Base-by-base conservation (phyloP, 2,113 vertebrate species). In the Anoura caudifer region DNA sequence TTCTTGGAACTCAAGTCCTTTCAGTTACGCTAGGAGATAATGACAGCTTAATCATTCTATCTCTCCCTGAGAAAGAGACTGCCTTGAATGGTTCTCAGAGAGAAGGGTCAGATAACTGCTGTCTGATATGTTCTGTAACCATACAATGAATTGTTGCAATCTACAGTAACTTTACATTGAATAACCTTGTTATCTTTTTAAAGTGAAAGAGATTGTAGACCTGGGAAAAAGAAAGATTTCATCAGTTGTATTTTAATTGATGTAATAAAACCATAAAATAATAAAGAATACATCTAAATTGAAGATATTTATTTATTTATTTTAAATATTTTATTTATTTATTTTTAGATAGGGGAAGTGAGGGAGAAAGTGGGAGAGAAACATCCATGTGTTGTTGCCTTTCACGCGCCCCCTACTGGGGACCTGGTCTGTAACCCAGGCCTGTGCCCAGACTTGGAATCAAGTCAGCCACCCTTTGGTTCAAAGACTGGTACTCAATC, bases 251-350 rank as follows among this genome's bases (percentile, higher is more conserved):
- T 33, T 97, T 92, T 80, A 96, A 87, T 41, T 90, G 14, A 95
- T 94, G 12, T 85, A 72, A 85, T 79, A 91, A 90, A 96, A 61
- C 1, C 41, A 90, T 81, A 90, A 90, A 81, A 28, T 86, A 65
- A 77, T 70, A 79, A 67, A 90, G 43, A 59, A 69, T 59, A 81
- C 1, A 75, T 56, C 1, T 52, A 4, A 63, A 63, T 63, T 28
- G 12, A 63, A 63, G 61, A 31, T 31, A 63, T 31, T 63, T 31
- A 28, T 63, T 63, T 63, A 56, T 59, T 59, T 24, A 59, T 24
- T 59, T 59, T 24, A 59, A 59, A 59, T 0, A 59, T 24, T 59
- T 9, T 24, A 59, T 59, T 59, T 59, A 59, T 59, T 59, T 59
- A 59, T 10, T 59, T 59, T 59, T 59, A 59, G 56, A 24, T 20